A percentile compares a stretch with the other conserved stretches of the same genome.
Evolutionary conservation across 2,113 vertebrate species (phyloP).

Genomic region (Willisornis vidua): DNA sequence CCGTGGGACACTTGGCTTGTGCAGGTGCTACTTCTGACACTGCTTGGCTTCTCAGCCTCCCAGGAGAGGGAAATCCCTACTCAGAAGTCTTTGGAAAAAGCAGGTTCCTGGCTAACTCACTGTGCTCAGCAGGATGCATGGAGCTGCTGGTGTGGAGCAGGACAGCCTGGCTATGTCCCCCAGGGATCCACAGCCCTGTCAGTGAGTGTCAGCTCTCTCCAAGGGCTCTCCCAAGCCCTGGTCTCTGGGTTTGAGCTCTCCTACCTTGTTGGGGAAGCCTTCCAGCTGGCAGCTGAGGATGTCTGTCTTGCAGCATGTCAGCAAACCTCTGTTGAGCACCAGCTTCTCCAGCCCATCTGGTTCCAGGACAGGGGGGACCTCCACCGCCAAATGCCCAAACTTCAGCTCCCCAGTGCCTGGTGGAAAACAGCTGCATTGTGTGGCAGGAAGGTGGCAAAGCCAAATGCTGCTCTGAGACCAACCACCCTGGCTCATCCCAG

Average conservation of each 20-base stretch:
- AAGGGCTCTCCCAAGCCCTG: background rate
- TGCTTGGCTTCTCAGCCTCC: background rate
- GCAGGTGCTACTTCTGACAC: background rate
- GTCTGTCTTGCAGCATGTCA: conserved; percentile 79
- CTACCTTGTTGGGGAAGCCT: background rate
- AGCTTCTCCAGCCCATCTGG: conserved; percentile 73
- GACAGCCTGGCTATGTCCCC: background rate
- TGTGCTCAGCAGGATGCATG: accelerated
- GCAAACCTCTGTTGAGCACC: conserved; percentile 79
- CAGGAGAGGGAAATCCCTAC: background rate
- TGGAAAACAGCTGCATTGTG: background rate
- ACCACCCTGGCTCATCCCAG: background rate
- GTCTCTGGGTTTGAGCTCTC: accelerated
- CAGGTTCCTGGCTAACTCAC: background rate
- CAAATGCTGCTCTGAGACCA: background rate
- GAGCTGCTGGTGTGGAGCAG: background rate
- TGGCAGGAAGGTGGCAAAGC: background rate
- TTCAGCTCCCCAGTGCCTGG: conserved; percentile 70
- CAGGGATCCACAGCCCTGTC: accelerated
- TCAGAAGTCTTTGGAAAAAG: background rate
- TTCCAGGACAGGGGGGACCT: background rate
- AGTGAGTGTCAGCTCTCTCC: background rate
- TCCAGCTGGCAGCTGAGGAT: conserved; percentile 69
- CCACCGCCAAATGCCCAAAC: conserved; percentile 76
- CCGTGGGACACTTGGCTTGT: background rate